phyloP scores from a whole-genome alignment of 1,140 invertebrate genomes.

The roundworm (Caenorhabditis elegans) region WBcel235 BX284605.5:14355001-14355500 shows the following conservation, averaged over 20 bases:
- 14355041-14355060: conserved; percentile 56
- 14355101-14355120: conserved; percentile 51
- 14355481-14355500: not conserved
- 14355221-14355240: conserved; percentile 48
- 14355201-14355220: conserved; percentile 55
- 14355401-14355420: conserved; percentile 50
- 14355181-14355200: conserved; percentile 53
- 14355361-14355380: conserved; percentile 49
- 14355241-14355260: not conserved
- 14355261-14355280: conserved; percentile 12
- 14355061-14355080: conserved; percentile 54
- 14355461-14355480: not conserved
- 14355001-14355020: conserved; percentile 25
- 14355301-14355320: conserved; percentile 57
- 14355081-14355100: conserved; percentile 37
- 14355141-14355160: conserved; percentile 50
- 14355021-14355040: conserved; percentile 43
- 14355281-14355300: conserved; percentile 24
- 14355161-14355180: conserved; percentile 26
- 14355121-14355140: conserved; percentile 56
- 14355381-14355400: conserved; percentile 56
- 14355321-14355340: conserved; percentile 55
- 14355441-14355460: conserved; percentile 1
- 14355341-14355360: conserved; percentile 53
- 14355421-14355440: conserved; percentile 4